Evolutionary conservation across 2,888 invertebrate genomes (phyloP), one percentile per base, ranked within the genome.

Genomic region (Eupithecia inturbata): DNA sequence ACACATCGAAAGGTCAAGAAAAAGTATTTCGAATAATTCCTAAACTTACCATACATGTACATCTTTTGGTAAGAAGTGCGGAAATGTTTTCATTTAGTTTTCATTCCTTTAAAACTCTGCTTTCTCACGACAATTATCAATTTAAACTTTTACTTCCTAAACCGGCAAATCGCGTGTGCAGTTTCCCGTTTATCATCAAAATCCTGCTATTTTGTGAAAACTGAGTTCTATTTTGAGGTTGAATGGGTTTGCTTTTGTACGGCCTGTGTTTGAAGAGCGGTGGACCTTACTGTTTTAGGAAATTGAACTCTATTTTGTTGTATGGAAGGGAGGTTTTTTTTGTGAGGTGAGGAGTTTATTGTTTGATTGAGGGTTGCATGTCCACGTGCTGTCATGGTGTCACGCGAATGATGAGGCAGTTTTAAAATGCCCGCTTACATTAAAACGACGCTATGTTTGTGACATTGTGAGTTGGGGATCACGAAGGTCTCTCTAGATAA

Each of bases 131-230:
- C 78, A 79, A 82, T 80, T 80, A 76, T 79, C 78, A 79, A 78
- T 78, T 77, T 68, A 66, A 66, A 81, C 67, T 79, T 78, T 77
- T 78, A 77, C 76, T 79, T 79, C 69, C 80, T 71, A 82, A 85
- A 85, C 79, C 84, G 71, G 80, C 76, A 77, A 81, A 86, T 87
- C 79, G 87, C 87, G 86, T 88, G 87, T 74, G 73, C 73, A 60
- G 75, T 79, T 62, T 31, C 31, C 9, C 31, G 79, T 83, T 81
- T 67, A 79, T 69, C 49, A 57, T 75, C 74, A 28, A n/a, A 69
- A 71, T 39, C 10, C 53, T 31, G 60, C 62, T 41, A 31, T 45
- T 72, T 72, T 69, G 67, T 73, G 57, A 81, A 26, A 79, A 80
- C 49, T 80, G 68, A 72, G 76, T 82, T 77, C 76, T 82, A 72